Evolutionary conservation across 2,888 invertebrate genomes (phyloP), one percentile per base, ranked within the genome.

Genomic region (Amphipoea oculea): DNA sequence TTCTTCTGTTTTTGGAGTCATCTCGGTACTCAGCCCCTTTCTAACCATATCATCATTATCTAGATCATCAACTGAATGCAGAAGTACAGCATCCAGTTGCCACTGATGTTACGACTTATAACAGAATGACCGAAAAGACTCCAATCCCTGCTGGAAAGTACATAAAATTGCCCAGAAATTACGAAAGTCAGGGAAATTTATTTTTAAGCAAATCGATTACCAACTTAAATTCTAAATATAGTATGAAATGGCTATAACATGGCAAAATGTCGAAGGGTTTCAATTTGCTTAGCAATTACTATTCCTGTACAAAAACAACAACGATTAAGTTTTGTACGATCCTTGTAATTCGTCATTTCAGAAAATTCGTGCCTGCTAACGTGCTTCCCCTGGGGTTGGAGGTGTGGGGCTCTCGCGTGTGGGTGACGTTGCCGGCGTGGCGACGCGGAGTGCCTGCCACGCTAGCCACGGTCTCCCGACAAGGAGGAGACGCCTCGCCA

Each of bases 381-480:
- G 98, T 98, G 90, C 94, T 98, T 36, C 98, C 98, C 0, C 93
- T 98, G 72, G 98, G 98, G 0, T 92, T 99, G 40, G 98, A 98
- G 91, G 96, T 98, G 5, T 98, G 97, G 96, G 97, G 97, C 7
- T 96, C 98, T 80, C 97, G 98, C 17, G 95, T 99, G 14, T 99
- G 98, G 94, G 95, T 99, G 4, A 98, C 98, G 3, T 95, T 98
- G 73, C 99, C 99, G 0, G 97, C 98, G 84, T 98, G 98, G 98
- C 97, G 98, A 76, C 95, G 97, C 54, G 98, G 98, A 0, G 98
- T 98, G 0, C 98, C 98, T 0, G 98, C 98, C 0, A 98, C 98
- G 0, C 94, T 98, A 65, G 97, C 98, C 0, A 98, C 98, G 1
- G 92, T 98, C 1, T 97, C 98, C 0, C 97, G 97, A 77, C 94